Conservation (phyloP, 2,797 vertebrate species). For the Thaleichthys pacificus region DNA sequence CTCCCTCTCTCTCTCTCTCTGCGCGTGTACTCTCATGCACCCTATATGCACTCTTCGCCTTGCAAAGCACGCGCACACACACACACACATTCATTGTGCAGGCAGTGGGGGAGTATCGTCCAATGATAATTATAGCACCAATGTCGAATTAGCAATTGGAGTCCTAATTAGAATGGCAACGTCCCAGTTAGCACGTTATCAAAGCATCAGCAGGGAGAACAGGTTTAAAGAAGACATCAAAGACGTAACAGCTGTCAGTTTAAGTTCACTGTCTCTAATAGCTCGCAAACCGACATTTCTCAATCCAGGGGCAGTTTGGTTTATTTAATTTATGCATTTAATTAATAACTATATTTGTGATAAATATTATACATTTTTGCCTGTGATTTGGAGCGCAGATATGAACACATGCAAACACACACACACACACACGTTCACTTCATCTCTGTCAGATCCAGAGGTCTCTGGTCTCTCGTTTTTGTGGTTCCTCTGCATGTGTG, state of each 20-base stretch:
- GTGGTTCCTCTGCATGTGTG: not conserved
- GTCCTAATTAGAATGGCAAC: slow-evolving; percentile 95
- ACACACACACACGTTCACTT: not conserved
- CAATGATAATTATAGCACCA: slow-evolving; percentile 94
- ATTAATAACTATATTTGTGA: too few relatives aligned
- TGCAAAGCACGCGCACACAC: not conserved
- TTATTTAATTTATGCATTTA: not conserved
- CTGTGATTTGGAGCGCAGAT: not conserved
- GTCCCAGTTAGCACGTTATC: slow-evolving; percentile 94
- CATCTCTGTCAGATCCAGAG: not conserved
- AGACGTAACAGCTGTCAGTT: slow-evolving; percentile 85
- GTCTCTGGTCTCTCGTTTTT: not conserved
- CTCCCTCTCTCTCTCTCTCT: too few relatives aligned
- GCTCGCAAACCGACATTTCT: slow-evolving; percentile 22
- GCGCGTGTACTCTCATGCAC: not conserved
- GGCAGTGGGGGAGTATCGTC: slow-evolving; percentile 54
- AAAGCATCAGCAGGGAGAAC: slow-evolving; percentile 85
- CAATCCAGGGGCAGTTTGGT: not conserved
- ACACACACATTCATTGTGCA: slow-evolving; percentile 19
- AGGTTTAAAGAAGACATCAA: slow-evolving; percentile 91
- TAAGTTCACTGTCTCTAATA: slow-evolving; percentile 65
- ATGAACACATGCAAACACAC: not conserved
- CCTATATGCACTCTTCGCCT: not conserved
- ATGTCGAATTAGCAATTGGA: slow-evolving; percentile 94
- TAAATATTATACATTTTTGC: not conserved